Conservation (phyloP, 2,113 vertebrate species). For the Suncus etruscus region DNA sequence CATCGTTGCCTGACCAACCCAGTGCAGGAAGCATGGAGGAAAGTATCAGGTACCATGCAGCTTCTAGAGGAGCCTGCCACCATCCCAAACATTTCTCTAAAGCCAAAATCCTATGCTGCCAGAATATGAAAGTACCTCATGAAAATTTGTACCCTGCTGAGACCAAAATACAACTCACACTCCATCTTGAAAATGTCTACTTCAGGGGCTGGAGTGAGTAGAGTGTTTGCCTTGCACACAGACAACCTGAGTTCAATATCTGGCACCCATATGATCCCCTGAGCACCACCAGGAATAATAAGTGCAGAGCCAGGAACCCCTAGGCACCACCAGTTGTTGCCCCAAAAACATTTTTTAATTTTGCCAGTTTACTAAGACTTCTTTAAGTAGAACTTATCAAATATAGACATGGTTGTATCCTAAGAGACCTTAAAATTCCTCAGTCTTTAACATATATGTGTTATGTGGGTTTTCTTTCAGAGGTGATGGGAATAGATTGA, state of each 20-base stretch:
- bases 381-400: background rate
- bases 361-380: background rate
- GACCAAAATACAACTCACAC: background rate
- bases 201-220: too few relatives aligned
- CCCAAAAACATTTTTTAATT: background rate
- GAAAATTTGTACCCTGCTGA: background rate
- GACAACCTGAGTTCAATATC: too few relatives aligned
- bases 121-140: background rate
- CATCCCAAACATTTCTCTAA: background rate
- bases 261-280: too few relatives aligned
- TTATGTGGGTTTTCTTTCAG: background rate
- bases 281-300: too few relatives aligned
- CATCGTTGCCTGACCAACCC: background rate
- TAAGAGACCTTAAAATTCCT: background rate
- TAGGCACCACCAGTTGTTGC: too few relatives aligned
- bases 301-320: too few relatives aligned
- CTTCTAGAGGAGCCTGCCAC: background rate
- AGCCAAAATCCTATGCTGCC: background rate
- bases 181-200: background rate
- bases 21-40: accelerated
- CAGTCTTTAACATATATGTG: background rate
- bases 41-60: background rate
- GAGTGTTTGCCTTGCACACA: too few relatives aligned
- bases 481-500: background rate
- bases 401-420: background rate